A percentile compares a stretch with the other conserved stretches of the same genome.
Conservation (phyloP, 2,797 vertebrate species). For the Xyrichtys novacula region DNA sequence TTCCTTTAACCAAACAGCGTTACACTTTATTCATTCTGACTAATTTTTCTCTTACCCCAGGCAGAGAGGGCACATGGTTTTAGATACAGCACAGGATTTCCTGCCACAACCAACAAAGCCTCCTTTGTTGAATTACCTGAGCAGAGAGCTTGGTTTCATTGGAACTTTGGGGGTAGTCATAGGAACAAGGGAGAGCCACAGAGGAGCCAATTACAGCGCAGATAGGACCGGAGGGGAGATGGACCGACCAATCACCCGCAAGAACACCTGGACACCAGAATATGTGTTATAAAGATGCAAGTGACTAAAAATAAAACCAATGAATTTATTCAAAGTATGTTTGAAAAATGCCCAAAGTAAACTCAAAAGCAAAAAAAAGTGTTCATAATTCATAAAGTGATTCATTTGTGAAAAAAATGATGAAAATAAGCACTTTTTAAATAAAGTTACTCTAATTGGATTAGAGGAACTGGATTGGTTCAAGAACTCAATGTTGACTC, state of each 20-base stretch:
- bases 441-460: too few species aligned
- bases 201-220: slow-evolving; percentile 73
- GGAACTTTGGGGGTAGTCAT: slow-evolving; percentile 76
- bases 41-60: background rate
- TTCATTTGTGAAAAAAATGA: too few species aligned
- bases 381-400: too few species aligned
- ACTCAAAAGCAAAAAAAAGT: too few species aligned
- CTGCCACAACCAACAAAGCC: slow-evolving; percentile 44
- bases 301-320: too few species aligned
- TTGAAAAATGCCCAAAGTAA: too few species aligned
- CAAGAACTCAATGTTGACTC: too few species aligned
- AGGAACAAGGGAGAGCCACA: slow-evolving; percentile 80
- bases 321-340: too few species aligned
- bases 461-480: too few species aligned
- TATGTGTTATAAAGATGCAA: background rate
- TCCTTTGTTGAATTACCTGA: slow-evolving; percentile 68
- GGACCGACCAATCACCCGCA: slow-evolving; percentile 76
- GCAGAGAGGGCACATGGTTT: background rate
- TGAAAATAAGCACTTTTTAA: too few species aligned
- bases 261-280: slow-evolving; percentile 55
- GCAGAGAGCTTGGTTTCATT: slow-evolving; percentile 30
- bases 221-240: slow-evolving; percentile 63
- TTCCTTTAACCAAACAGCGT: too few species aligned
- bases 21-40: background rate
- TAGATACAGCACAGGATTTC: background rate